These are phyloP conservation scores for Nasonia giraulti DNA, from an alignment of 1,140 invertebrate species.

Conservation along the genomic window DNA sequence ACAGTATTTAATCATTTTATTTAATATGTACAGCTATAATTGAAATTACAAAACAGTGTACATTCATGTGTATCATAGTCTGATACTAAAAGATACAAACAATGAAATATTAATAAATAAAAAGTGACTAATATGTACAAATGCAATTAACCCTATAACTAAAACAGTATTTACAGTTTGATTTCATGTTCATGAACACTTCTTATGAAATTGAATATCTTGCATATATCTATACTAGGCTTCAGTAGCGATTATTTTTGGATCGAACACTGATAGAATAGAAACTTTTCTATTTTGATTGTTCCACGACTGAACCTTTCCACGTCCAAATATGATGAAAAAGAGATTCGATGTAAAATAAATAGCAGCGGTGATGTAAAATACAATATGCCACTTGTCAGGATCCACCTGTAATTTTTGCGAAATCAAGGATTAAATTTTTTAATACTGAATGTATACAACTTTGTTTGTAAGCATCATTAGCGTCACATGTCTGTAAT, in stretches of 20 bases:
- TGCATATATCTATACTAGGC: background rate
- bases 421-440: background rate
- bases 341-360: conserved; percentile 74
- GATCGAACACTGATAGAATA: background rate
- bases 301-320: conserved; percentile 71
- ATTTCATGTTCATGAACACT: background rate
- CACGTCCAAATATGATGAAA: conserved; percentile 72
- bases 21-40: no score
- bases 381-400: conserved; percentile 76
- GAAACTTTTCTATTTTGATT: conserved; percentile 40
- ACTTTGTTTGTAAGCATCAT: no score
- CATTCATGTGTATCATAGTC: no score
- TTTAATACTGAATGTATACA: background rate
- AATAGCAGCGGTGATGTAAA: conserved; percentile 75
- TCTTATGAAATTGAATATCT: background rate
- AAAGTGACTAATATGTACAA: background rate
- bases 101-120: background rate
- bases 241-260: background rate
- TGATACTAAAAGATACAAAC: no score
- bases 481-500: conserved; percentile 13
- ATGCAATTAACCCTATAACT: background rate
- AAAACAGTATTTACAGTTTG: background rate
- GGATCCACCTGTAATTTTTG: conserved; percentile 66
- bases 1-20: no score
- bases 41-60: no score